A percentile compares a stretch with the other conserved stretches of the same genome.
These are phyloP conservation scores for Ageneiosus marmoratus DNA, from an alignment of 2,113 vertebrate genomes.

Conservation along the genomic window DNA sequence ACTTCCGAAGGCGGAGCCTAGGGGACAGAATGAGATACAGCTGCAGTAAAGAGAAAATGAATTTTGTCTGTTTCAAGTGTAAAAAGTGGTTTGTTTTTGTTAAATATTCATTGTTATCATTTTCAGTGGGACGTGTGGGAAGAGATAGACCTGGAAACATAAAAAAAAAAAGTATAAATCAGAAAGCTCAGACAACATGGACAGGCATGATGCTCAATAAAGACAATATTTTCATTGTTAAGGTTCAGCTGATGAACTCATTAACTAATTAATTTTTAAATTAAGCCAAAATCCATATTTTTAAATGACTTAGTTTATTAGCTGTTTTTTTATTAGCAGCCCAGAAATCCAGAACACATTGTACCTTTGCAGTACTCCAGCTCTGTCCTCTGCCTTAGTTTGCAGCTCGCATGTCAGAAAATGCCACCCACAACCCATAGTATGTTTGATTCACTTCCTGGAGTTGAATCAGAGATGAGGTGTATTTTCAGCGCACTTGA, in stretches of 20 bases:
- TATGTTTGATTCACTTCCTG: constrained; percentile 22
- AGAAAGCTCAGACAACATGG: not conserved
- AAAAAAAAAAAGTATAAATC: not conserved
- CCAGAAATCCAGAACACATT: not conserved
- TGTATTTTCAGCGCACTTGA: constrained; percentile 6
- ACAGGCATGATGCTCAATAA: not conserved
- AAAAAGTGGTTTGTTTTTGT: too few relatives aligned
- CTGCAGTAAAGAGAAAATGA: not conserved
- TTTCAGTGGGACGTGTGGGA: not conserved
- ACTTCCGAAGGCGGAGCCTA: not conserved
- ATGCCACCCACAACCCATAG: constrained; percentile 3
- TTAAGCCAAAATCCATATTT: not conserved
- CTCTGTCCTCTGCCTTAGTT: constrained; percentile 20
- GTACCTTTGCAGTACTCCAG: constrained; percentile 10
- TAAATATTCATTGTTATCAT: not conserved
- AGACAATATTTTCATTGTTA: not conserved
- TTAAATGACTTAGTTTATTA: not conserved
- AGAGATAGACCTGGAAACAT: not conserved
- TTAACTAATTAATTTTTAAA: not conserved
- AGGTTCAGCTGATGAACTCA: not conserved
- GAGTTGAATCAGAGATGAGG: constrained; percentile 14
- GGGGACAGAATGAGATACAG: not conserved
- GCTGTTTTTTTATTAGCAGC: not conserved
- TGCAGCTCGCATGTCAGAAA: constrained; percentile 12
- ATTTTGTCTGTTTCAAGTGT: not conserved